Percentiles rank a stretch among this genome's conserved stretches.
phyloP scores from a whole-genome alignment of 2,797 vertebrate genomes.

The Anguilla megastoma region DNA sequence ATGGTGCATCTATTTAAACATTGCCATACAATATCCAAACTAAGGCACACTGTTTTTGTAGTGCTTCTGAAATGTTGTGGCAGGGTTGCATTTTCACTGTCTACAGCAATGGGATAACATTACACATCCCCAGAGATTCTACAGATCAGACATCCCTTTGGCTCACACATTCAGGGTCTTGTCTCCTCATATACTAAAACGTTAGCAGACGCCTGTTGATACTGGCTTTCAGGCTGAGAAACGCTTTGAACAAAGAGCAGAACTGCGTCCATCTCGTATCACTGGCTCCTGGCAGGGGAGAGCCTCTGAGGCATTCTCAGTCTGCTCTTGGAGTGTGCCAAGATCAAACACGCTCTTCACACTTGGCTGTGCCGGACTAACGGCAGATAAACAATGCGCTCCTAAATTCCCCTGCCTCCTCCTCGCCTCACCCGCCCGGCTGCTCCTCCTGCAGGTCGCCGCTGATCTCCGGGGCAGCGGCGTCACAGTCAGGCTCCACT shows the following conservation, averaged over 20 bases:
- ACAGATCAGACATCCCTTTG: neutral
- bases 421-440: constrained; percentile 65
- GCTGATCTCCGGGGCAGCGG: constrained; percentile 51
- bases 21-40: neutral
- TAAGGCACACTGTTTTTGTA: neutral
- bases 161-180: neutral
- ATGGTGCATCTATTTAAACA: constrained; percentile 19
- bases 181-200: constrained; percentile 41
- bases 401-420: neutral
- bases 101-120: neutral
- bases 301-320: constrained; percentile 14
- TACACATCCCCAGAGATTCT: neutral
- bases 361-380: neutral
- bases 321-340: constrained; percentile 22
- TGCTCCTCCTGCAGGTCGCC: constrained; percentile 61
- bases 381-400: neutral
- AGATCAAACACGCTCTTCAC: constrained; percentile 33
- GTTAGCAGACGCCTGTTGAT: constrained; percentile 47
- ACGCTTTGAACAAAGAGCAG: constrained; percentile 43
- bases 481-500: constrained; percentile 49
- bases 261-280: constrained; percentile 42
- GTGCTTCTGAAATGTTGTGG: neutral
- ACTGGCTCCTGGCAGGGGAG: constrained; percentile 9
- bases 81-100: constrained; percentile 7
- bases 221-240: constrained; percentile 37